Evolutionary conservation across 2,113 vertebrate genomes (phyloP).

Genomic region (Sardina pilchardus): DNA sequence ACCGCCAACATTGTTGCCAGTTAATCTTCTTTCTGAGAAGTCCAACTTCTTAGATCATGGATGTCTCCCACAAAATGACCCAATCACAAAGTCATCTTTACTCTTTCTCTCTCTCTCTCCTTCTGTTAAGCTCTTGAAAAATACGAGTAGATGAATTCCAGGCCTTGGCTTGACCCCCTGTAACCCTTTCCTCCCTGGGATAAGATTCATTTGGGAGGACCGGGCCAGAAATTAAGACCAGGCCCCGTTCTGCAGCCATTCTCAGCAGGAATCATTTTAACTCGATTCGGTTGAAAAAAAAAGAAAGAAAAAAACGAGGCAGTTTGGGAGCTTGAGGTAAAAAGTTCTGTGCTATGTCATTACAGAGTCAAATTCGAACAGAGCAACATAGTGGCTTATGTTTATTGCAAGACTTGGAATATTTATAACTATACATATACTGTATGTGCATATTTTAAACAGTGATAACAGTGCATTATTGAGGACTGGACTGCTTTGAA

Average conservation of each 20-base stretch:
- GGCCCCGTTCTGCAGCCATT: not conserved
- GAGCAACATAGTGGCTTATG: not conserved
- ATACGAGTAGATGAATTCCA: not conserved
- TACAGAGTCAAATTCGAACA: not conserved
- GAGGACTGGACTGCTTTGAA: not conserved
- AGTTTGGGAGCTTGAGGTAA: not conserved
- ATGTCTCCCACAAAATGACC: not conserved
- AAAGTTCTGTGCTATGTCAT: not conserved
- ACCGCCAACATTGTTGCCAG: not conserved
- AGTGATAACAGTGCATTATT: not conserved
- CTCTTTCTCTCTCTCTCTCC: not conserved
- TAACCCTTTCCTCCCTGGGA: not conserved
- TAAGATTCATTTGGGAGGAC: not conserved
- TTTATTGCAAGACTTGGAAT: conserved; percentile 4
- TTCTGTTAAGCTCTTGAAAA: not conserved
- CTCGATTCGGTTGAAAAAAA: not conserved
- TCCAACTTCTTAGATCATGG: not conserved
- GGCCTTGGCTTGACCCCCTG: not conserved
- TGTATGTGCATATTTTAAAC: conserved; percentile 8
- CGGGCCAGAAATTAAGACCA: not conserved
- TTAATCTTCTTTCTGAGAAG: not conserved
- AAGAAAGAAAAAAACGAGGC: not conserved
- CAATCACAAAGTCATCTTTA: not conserved
- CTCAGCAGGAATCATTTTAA: not conserved
- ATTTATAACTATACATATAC: not conserved